These are phyloP conservation scores for Harlomillsia oculata DNA, from an alignment of 1,140 invertebrate genomes.

Conservation along the genomic window DNA sequence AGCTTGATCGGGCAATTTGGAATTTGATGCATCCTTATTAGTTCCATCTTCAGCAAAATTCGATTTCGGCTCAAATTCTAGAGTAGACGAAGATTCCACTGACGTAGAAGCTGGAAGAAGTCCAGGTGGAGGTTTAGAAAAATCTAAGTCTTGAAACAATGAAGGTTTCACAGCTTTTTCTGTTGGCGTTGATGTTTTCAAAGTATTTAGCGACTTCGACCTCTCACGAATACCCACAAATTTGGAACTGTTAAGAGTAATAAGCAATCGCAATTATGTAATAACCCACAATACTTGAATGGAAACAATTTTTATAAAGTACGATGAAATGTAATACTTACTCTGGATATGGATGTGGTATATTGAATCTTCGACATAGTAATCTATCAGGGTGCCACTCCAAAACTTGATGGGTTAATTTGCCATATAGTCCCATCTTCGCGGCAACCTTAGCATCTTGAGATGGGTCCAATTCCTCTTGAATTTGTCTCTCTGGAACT, in stretches of 20 bases:
- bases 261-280: not conserved
- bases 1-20: not conserved
- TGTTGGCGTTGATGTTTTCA: not conserved
- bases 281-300: not conserved
- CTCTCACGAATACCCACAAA: slow-evolving; percentile 22
- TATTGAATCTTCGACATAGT: slow-evolving; percentile 88
- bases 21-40: no score
- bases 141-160: slow-evolving; percentile 33
- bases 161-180: slow-evolving; percentile 23
- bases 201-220: not conserved
- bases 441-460: slow-evolving; percentile 49
- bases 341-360: slow-evolving; percentile 72
- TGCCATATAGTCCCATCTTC: slow-evolving; percentile 69
- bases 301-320: no score
- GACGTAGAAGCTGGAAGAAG: slow-evolving; percentile 12
- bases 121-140: slow-evolving; percentile 34
- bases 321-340: slow-evolving; percentile 38
- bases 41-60: not conserved
- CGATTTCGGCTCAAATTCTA: not conserved
- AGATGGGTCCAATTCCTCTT: slow-evolving; percentile 31
- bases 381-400: slow-evolving; percentile 78
- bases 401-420: slow-evolving; percentile 57
- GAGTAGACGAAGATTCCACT: not conserved
- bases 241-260: slow-evolving; percentile 25
- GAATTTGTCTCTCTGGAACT: slow-evolving; percentile 27